Percentiles rank a stretch among this genome's conserved stretches.
Conservation (phyloP, 1,140 invertebrate genomes). For the Brachionus rotundiformis region DNA sequence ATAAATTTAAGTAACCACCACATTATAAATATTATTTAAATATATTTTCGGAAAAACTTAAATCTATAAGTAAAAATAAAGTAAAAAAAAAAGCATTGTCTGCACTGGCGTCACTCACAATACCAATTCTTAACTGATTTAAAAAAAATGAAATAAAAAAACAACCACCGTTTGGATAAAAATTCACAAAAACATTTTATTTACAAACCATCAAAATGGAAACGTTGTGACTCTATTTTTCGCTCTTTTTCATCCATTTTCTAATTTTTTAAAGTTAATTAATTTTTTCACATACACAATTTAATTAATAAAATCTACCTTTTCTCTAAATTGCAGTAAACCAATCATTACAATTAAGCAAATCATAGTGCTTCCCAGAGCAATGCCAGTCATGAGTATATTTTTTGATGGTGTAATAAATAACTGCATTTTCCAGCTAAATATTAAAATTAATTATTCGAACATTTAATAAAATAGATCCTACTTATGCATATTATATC, state of each 20-base stretch:
- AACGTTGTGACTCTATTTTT: conserved; percentile 80
- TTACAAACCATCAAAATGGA: conserved; percentile 74
- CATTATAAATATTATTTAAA: conserved; percentile 7
- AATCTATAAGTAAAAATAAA: not conserved
- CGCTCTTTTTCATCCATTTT: conserved; percentile 85
- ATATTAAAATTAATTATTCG: not conserved
- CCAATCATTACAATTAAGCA: conserved; percentile 81
- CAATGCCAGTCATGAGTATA: conserved; percentile 85
- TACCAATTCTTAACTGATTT: not conserved
- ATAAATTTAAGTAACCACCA: not conserved
- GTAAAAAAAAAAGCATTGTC: not conserved
- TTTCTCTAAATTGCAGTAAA: conserved; percentile 88
- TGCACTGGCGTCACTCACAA: not conserved
- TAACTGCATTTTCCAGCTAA: conserved; percentile 82
- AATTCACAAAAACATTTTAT: not conserved
- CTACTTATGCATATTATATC: conserved; percentile 70
- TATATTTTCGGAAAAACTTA: conserved; percentile 4
- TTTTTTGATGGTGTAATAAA: conserved; percentile 94
- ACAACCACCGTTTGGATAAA: conserved; percentile 5
- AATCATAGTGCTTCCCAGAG: conserved; percentile 80
- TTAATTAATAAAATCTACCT: conserved; percentile 59
- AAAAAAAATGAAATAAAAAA: not conserved
- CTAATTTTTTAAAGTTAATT: conserved; percentile 56
- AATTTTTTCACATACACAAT: not conserved
- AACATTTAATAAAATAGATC: not conserved